Percentiles rank a stretch among this genome's conserved stretches.
Evolutionary conservation across 2,797 vertebrate genomes (phyloP).

Genomic region (Paedocypris micromegethes): DNA sequence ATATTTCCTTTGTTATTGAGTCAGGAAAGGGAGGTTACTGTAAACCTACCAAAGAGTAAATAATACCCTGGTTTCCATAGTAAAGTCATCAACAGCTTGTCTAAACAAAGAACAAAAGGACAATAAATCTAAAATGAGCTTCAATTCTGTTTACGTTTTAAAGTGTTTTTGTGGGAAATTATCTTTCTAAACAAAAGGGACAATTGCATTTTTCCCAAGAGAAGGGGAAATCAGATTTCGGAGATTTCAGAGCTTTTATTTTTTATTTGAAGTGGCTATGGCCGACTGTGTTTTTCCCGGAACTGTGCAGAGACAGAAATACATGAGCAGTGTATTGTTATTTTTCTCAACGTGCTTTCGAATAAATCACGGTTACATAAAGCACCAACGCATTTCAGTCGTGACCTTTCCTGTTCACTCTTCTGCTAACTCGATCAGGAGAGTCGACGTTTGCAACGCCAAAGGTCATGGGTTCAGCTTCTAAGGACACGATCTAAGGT

Average conservation of each 20-base stretch:
- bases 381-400: too few species aligned
- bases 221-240: slow-evolving; percentile 69
- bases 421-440: too few species aligned
- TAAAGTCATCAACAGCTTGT: slow-evolving; percentile 71
- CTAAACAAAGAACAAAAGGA: slow-evolving; percentile 67
- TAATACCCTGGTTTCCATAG: slow-evolving; percentile 78
- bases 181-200: slow-evolving; percentile 69
- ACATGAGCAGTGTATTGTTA: slow-evolving; percentile 67
- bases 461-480: too few species aligned
- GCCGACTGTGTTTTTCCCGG: slow-evolving; percentile 64
- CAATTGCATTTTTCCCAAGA: slow-evolving; percentile 68
- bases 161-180: slow-evolving; percentile 75
- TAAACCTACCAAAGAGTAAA: slow-evolving; percentile 73
- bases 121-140: slow-evolving; percentile 77
- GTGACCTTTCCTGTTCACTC: too few species aligned
- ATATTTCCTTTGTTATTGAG: slow-evolving; percentile 82
- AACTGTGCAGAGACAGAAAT: slow-evolving; percentile 69
- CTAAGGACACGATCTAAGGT: too few species aligned
- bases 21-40: slow-evolving; percentile 80
- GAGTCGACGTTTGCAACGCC: too few species aligned
- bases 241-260: slow-evolving; percentile 57
- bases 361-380: too few species aligned
- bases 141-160: slow-evolving; percentile 83
- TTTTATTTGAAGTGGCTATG: slow-evolving; percentile 58
- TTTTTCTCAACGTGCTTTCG: slow-evolving; percentile 69